Evolutionary conservation across 2,888 invertebrate species (phyloP).

Genomic region (Yponomeuta plumbellus): DNA sequence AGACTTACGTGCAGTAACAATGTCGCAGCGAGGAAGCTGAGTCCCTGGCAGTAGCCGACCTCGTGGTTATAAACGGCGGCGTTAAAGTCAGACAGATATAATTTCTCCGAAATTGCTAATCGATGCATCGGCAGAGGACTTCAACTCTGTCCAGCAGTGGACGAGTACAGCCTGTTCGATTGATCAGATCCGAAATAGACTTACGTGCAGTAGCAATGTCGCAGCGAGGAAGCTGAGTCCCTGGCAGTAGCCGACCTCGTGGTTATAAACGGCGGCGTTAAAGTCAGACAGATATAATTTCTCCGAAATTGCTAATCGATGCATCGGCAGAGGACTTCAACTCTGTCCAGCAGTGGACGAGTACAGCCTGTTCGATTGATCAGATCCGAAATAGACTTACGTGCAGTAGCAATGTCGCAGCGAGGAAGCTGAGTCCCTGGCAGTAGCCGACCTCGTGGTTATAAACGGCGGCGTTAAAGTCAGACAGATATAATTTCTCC

Average conservation of each 20-base stretch:
- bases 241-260: conserved; percentile 99
- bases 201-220: conserved; percentile 94
- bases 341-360: no score
- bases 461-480: conserved; percentile 81
- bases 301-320: no score
- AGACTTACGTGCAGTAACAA: no score
- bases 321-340: no score
- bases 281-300: background rate
- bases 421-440: conserved; percentile 98
- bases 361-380: background rate
- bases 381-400: conserved; percentile 77
- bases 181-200: conserved; percentile 41
- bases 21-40: no score
- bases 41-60: no score
- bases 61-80: no score
- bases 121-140: no score
- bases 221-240: conserved; percentile 98
- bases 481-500: background rate
- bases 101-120: no score
- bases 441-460: conserved; percentile 99
- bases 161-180: background rate
- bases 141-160: no score
- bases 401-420: conserved; percentile 95
- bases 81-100: no score
- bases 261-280: conserved; percentile 89